These are phyloP conservation scores for Indicator indicator DNA, from an alignment of 2,113 vertebrate genomes.

Conservation along the genomic window DNA sequence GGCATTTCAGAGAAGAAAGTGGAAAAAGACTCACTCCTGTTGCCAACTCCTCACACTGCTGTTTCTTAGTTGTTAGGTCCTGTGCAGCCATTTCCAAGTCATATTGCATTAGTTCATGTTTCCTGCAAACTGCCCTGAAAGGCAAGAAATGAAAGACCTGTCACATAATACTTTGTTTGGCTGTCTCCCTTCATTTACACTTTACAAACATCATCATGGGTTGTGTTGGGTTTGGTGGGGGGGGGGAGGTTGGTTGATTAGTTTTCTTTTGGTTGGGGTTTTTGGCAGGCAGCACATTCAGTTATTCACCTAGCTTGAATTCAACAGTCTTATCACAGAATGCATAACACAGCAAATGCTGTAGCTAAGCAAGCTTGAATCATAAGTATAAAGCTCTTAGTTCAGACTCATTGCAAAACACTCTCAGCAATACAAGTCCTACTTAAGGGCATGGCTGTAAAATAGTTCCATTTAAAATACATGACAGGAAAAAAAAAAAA, in stretches of 20 bases:
- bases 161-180: not conserved
- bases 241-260: too few species aligned
- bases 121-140: constrained; percentile 91
- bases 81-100: constrained; percentile 89
- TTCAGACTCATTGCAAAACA: not conserved
- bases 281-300: not conserved
- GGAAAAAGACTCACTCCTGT: constrained; percentile 84
- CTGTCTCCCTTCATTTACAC: not conserved
- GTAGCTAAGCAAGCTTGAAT: not conserved
- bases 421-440: not conserved
- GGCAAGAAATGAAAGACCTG: constrained; percentile 3
- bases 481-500: not conserved
- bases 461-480: not conserved
- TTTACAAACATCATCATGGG: not conserved
- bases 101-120: constrained; percentile 93
- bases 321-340: not conserved
- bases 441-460: not conserved
- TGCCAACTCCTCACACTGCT: constrained; percentile 91
- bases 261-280: not conserved
- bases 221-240: too few species aligned
- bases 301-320: not conserved
- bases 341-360: not conserved
- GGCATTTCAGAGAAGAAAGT: constrained; percentile 40
- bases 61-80: constrained; percentile 91
- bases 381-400: not conserved